phyloP scores from a whole-genome alignment of 2,797 vertebrate genomes.

The Cetoscarus ocellatus region DNA sequence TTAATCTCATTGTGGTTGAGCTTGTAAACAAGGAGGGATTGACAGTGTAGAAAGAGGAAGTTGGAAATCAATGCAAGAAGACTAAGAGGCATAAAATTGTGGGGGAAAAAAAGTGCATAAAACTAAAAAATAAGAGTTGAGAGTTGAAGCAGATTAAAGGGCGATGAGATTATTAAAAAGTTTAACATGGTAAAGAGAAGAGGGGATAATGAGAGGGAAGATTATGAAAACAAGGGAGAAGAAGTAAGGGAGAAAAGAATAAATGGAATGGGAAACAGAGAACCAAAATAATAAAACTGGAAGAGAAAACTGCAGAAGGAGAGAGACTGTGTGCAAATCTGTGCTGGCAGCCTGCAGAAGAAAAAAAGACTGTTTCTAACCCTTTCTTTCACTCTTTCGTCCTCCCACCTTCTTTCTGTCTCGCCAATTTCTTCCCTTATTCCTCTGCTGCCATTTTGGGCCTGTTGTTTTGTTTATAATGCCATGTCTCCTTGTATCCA shows the following conservation, averaged over 20 bases:
- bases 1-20: no score
- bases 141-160: no score
- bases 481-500: slow-evolving; percentile 10
- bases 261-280: background rate
- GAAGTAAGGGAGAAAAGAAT: background rate
- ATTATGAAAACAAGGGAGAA: background rate
- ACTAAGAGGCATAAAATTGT: no score
- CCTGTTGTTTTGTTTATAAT: slow-evolving; percentile 35
- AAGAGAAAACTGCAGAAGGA: slow-evolving; percentile 29
- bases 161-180: no score
- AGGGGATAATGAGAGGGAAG: background rate
- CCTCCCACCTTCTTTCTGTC: slow-evolving; percentile 44
- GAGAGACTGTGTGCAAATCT: slow-evolving; percentile 53
- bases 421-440: slow-evolving; percentile 48
- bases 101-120: background rate
- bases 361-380: slow-evolving; percentile 46
- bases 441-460: slow-evolving; percentile 20
- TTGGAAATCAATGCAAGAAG: no score
- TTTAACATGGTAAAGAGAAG: no score
- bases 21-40: no score
- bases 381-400: slow-evolving; percentile 49
- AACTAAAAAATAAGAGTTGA: background rate
- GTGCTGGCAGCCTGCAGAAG: slow-evolving; percentile 46
- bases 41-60: no score
- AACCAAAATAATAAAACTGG: slow-evolving; percentile 7